Evolutionary conservation across 2,888 invertebrate genomes (phyloP).

Genomic region (Polyploca ridens): DNA sequence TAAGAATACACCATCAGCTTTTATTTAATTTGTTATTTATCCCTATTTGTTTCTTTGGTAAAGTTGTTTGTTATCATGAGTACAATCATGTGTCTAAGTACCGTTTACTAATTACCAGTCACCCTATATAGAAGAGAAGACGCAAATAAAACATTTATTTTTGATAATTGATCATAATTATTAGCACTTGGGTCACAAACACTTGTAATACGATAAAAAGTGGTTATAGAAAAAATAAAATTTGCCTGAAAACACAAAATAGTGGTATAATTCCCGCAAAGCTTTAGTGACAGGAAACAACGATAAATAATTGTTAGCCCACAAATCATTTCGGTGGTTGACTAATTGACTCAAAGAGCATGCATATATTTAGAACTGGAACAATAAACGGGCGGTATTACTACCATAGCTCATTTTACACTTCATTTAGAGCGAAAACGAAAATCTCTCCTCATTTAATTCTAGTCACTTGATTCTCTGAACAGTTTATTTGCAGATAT

Average conservation of each 20-base stretch:
- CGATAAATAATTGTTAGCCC: constrained; percentile 43
- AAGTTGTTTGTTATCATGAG: no score
- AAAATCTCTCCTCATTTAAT: neutral
- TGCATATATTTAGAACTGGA: constrained; percentile 43
- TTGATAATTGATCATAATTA: no score
- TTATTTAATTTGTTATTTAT: no score
- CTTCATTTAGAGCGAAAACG: neutral
- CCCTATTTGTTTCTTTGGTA: no score
- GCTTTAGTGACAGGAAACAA: constrained; percentile 40
- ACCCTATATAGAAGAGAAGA: no score
- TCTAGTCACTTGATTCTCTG: neutral
- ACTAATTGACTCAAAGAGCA: constrained; percentile 53
- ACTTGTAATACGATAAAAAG: neutral
- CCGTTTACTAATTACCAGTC: no score
- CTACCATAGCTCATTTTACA: constrained; percentile 7
- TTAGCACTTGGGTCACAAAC: no score
- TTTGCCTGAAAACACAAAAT: constrained; percentile 35
- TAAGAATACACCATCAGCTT: no score
- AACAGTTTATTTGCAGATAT: neutral
- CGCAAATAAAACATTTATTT: no score
- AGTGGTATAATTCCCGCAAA: constrained; percentile 36
- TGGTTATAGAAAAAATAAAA: neutral
- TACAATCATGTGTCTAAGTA: no score
- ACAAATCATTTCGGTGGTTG: constrained; percentile 50
- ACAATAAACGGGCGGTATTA: constrained; percentile 30